Conservation (phyloP, 53 echinoderm and acorn worm species). For the Actinopyga echinites region DNA sequence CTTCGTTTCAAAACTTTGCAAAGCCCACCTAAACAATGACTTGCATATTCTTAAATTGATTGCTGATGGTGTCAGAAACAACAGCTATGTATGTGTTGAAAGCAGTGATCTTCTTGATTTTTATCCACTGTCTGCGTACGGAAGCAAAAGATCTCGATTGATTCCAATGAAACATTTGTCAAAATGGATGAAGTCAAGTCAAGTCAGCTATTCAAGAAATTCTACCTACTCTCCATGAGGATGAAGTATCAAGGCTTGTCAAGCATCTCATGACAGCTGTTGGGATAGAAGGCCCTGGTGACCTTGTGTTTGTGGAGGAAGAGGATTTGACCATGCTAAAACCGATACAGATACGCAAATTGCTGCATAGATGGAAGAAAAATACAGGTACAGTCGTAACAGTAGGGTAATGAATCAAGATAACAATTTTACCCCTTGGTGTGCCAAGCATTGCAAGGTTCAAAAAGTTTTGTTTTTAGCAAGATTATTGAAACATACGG, state of each 20-base stretch:
- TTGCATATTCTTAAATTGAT: background rate
- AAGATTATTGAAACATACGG: too few species aligned
- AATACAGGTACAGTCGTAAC: too few species aligned
- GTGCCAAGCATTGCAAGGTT: too few species aligned
- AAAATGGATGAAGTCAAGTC: background rate
- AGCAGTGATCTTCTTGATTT: conserved; percentile 30
- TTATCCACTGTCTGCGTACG: conserved; percentile 14
- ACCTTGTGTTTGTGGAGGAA: conserved; percentile 11
- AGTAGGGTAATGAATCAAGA: too few species aligned
- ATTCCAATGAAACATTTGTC: conserved; percentile 16
- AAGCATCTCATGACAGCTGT: background rate
- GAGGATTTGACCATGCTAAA: conserved; percentile 18
- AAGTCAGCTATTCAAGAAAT: background rate
- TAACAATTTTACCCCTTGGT: too few species aligned
- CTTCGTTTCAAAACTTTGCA: background rate
- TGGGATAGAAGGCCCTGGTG: background rate
- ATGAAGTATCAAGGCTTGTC: background rate
- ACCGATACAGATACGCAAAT: conserved; percentile 11
- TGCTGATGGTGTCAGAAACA: background rate
- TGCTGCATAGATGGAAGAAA: background rate
- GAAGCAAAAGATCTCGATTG: background rate
- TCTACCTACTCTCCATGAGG: background rate
- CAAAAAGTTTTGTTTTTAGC: too few species aligned
- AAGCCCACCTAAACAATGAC: background rate
- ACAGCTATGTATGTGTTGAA: background rate